A percentile compares a stretch with the other conserved stretches of the same genome.
phyloP scores from a whole-genome alignment of 2,113 vertebrate genomes.

The Tetrao urogallus region DNA sequence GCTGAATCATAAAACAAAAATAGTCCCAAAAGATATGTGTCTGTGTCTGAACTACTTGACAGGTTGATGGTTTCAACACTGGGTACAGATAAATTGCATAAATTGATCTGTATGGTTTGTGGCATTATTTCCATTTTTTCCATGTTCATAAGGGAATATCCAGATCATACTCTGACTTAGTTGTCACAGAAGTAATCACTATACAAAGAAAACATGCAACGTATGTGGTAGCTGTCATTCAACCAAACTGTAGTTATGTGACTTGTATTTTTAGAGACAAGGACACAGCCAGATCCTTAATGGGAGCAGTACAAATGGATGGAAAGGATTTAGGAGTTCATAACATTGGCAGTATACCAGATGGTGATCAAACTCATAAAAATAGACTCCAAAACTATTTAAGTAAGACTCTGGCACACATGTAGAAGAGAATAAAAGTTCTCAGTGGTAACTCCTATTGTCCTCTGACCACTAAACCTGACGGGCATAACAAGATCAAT shows the following conservation, averaged over 20 bases:
- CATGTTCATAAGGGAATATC: background rate
- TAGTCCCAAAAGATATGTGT: background rate
- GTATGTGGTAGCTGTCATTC: background rate
- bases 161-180: background rate
- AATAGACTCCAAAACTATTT: background rate
- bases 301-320: background rate
- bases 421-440: rapidly evolving
- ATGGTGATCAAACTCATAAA: background rate
- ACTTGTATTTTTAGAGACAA: background rate
- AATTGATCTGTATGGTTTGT: background rate
- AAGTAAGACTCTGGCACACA: background rate
- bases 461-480: background rate
- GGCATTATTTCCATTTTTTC: background rate
- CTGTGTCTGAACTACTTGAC: background rate
- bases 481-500: background rate
- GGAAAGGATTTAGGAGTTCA: background rate
- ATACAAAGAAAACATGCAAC: background rate
- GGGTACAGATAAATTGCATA: background rate
- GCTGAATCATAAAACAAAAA: background rate
- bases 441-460: background rate
- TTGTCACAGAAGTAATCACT: background rate
- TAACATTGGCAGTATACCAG: background rate
- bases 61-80: background rate
- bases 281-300: background rate
- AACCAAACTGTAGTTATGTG: background rate